Percentiles rank a stretch among this genome's conserved stretches.
These are phyloP conservation scores for Ophonus ardosiacus DNA, from an alignment of 2,888 invertebrate species.

Conservation along the genomic window DNA sequence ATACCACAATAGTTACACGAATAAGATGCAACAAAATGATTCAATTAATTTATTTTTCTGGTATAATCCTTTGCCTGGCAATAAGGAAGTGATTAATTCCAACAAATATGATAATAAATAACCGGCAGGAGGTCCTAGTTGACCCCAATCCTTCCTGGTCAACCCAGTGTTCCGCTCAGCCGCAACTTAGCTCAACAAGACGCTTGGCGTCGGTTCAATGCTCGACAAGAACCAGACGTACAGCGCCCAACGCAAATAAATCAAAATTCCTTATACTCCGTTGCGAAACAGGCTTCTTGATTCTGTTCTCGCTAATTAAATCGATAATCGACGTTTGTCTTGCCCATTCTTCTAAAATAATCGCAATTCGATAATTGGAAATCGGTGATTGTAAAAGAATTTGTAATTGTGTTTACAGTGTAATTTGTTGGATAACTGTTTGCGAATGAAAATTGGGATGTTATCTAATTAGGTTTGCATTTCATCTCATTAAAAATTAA, in stretches of 20 bases:
- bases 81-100: not conserved
- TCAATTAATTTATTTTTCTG: not conserved
- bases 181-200: not conserved
- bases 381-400: not conserved
- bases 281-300: slow-evolving; percentile 13
- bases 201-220: slow-evolving; percentile 27
- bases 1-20: too few relatives aligned
- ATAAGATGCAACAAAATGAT: too few relatives aligned
- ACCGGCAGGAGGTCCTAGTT: not conserved
- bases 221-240: slow-evolving; percentile 31
- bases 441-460: not conserved
- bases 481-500: slow-evolving; percentile 34
- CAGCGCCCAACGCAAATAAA: slow-evolving; percentile 39
- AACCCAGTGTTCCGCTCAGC: not conserved
- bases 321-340: not conserved
- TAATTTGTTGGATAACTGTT: slow-evolving; percentile 17
- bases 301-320: slow-evolving; percentile 26
- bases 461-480: slow-evolving; percentile 4
- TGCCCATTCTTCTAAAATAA: slow-evolving; percentile 6
- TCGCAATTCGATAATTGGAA: not conserved
- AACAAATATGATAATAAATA: not conserved
- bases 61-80: not conserved
- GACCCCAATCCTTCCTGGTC: not conserved
- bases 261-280: slow-evolving; percentile 49
- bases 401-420: not conserved